These are phyloP conservation scores for Poeciliopsis occidentalis DNA, from an alignment of 2,113 vertebrate species.

Conservation along the genomic window DNA sequence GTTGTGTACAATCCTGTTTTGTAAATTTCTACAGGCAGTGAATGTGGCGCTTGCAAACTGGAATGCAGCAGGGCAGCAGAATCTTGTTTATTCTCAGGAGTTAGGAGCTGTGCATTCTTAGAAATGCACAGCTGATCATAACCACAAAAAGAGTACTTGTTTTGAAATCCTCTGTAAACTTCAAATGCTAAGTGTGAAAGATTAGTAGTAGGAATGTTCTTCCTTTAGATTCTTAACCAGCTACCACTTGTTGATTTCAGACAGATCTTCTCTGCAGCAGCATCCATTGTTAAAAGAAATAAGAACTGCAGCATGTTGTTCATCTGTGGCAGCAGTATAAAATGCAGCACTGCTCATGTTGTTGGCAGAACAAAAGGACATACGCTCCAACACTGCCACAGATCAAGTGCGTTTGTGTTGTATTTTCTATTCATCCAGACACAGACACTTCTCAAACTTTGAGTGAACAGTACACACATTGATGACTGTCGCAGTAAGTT, in stretches of 20 bases:
- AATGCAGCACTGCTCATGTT: background rate
- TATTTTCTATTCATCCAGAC: conserved; percentile 22
- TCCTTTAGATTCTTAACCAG: too few relatives aligned
- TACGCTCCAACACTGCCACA: background rate
- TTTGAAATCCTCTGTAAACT: too few relatives aligned
- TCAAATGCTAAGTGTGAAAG: too few relatives aligned
- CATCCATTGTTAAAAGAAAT: background rate
- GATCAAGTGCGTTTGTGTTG: conserved; percentile 18
- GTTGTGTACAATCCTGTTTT: too few relatives aligned
- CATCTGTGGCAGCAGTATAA: background rate
- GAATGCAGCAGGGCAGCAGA: too few relatives aligned
- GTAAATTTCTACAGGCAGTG: too few relatives aligned
- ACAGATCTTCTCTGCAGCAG: background rate
- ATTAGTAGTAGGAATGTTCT: too few relatives aligned
- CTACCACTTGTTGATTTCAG: background rate
- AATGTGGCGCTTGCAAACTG: too few relatives aligned
- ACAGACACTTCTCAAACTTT: conserved; percentile 35
- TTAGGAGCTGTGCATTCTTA: too few relatives aligned
- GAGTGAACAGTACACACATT: conserved; percentile 47
- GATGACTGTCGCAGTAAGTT: conserved; percentile 46
- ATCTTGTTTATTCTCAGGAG: too few relatives aligned
- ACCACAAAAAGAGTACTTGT: too few relatives aligned
- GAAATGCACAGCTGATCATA: too few relatives aligned
- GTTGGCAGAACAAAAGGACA: background rate
- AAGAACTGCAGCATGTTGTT: background rate